Base-by-base conservation (phyloP, 1,140 invertebrate genomes). In the Dufourea novaeangliae region DNA sequence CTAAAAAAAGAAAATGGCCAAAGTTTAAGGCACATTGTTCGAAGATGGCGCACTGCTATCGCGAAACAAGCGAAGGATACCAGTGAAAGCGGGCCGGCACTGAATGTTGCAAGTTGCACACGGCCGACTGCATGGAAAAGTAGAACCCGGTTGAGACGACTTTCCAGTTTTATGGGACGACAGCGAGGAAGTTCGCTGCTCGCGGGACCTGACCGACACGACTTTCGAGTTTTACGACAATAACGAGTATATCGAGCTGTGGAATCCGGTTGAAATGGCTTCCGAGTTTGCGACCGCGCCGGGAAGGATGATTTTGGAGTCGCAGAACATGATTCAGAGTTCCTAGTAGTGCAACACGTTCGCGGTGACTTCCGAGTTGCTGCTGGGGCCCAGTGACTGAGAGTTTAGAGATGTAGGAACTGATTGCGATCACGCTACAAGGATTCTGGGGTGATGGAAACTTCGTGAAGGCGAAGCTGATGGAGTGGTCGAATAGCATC, bases 351-450 rank as follows among this genome's bases (percentile, higher is more conserved):
- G 46, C 20, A 50, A 50, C 20, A 5, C 46, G 46, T n/a, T 50
- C n/a, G 46, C n/a, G n/a, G 46, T n/a, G 46, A 50, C 46, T 50
- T 50, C 46, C 46, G 20, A n/a, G 46, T n/a, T 50, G n/a, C 46
- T 50, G 46, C n/a, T n/a, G 20, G 20, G 46, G n/a, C n/a, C n/a
- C n/a, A n/a, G n/a, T 50, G 20, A 50, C n/a, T n/a, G n/a, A n/a
- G 46, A 50, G n/a, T 50, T 50, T 50, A 17, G 46, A 50, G 8
- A n/a, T n/a, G 46, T 1, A 7, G 46, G 20, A 6, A n/a, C 46
- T 37, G 34, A 8, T 37, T 8, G 34, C n/a, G n/a, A n/a, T n/a
- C n/a, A n/a, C n/a, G n/a, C n/a, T n/a, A n/a, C n/a, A n/a, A n/a
- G n/a, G n/a, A n/a, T n/a, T n/a, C n/a, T n/a, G n/a, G n/a, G n/a